A percentile compares a stretch with the other conserved stretches of the same genome.
These are phyloP conservation scores for Eurosta solidaginis DNA, from an alignment of 1,140 invertebrate genomes.

Conservation along the genomic window DNA sequence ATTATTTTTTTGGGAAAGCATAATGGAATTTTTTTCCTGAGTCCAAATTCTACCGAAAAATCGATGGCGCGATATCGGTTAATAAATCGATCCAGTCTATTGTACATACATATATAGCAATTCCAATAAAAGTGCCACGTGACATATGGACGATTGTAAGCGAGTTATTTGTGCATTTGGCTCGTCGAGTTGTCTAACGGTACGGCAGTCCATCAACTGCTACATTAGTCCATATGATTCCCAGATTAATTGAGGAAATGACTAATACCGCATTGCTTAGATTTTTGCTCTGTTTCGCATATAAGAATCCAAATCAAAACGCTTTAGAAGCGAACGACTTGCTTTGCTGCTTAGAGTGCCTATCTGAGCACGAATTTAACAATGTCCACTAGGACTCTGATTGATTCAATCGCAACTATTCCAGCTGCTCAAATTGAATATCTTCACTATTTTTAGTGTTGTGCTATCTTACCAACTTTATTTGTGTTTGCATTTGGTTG, in stretches of 20 bases:
- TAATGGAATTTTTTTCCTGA: too few relatives aligned
- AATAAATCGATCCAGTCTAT: too few relatives aligned
- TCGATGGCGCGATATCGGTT: too few relatives aligned
- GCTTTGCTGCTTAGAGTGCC: neutral
- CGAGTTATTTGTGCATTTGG: neutral
- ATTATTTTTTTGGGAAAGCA: too few relatives aligned
- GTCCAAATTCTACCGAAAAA: too few relatives aligned
- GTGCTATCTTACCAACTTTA: neutral
- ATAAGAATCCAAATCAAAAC: neutral
- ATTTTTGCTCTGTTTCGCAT: neutral
- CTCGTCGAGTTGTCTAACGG: neutral
- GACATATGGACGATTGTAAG: neutral
- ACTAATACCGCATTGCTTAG: neutral
- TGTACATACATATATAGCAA: neutral
- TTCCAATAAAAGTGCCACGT: constrained; percentile 9
- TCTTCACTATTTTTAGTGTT: neutral
- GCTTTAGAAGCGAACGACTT: neutral
- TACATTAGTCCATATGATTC: constrained; percentile 11
- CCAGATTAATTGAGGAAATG: too few relatives aligned
- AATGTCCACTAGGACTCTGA: too few relatives aligned
- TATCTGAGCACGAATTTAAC: too few relatives aligned
- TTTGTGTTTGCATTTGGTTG: neutral
- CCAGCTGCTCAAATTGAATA: neutral
- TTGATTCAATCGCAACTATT: too few relatives aligned
- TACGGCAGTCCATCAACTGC: neutral